These are phyloP conservation scores for Lichenostomus cassidix DNA, from an alignment of 2,113 vertebrate species.

Conservation along the genomic window DNA sequence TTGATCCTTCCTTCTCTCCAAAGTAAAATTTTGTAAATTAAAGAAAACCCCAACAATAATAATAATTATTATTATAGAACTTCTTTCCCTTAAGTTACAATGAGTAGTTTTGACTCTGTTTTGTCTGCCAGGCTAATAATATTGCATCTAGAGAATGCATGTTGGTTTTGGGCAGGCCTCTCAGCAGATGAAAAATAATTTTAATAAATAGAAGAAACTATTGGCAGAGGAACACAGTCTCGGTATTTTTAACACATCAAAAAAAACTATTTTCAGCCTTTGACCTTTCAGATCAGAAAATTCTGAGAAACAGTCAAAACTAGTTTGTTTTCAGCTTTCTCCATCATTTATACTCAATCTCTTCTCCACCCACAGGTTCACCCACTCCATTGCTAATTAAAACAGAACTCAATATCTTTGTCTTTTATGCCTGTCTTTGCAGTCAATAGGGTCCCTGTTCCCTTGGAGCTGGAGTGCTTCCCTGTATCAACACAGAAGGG, in stretches of 20 bases:
- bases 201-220: conserved; percentile 34
- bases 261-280: conserved; percentile 2
- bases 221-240: neutral
- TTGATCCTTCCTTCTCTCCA: neutral
- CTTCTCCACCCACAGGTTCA: conserved; percentile 37
- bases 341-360: conserved; percentile 40
- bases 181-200: conserved; percentile 32
- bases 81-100: neutral
- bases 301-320: conserved; percentile 15
- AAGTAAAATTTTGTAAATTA: neutral
- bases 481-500: neutral
- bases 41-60: neutral
- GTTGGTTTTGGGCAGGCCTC: neutral
- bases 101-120: neutral
- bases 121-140: neutral
- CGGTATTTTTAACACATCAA: neutral
- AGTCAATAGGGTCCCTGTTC: neutral
- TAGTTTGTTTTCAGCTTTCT: conserved; percentile 46
- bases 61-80: neutral
- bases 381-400: conserved; percentile 60
- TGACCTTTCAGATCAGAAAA: conserved; percentile 26
- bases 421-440: neutral
- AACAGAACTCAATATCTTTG: conserved; percentile 27
- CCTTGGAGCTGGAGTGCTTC: neutral
- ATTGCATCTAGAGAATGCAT: neutral